These are phyloP conservation scores for Fratercula arctica DNA, from an alignment of 2,797 vertebrate species.

Conservation along the genomic window DNA sequence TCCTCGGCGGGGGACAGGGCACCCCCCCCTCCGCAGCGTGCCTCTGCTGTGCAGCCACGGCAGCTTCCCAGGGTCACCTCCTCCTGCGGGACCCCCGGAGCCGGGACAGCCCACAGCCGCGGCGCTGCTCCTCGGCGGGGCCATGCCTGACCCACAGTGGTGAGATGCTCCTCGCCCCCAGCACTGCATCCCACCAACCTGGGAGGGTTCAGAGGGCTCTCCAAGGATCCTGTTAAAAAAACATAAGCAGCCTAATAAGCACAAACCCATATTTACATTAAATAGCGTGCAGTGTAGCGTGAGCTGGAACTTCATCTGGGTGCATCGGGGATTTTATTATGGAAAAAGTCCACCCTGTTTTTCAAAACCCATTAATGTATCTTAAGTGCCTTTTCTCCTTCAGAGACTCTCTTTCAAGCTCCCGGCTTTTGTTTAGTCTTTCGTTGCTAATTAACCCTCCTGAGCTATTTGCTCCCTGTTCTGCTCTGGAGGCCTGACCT, in stretches of 20 bases:
- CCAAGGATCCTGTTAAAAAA: background rate
- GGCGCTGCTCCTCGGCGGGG: background rate
- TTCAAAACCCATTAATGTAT: background rate
- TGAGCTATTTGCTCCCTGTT: constrained; percentile 13
- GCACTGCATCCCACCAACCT: background rate
- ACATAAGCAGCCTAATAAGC: background rate
- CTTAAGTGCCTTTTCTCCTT: constrained; percentile 15
- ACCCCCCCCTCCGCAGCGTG: background rate
- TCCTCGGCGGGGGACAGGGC: accelerated
- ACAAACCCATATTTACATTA: background rate
- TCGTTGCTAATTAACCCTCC: constrained; percentile 43
- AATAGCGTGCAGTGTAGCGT: background rate
- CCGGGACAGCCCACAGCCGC: accelerated
- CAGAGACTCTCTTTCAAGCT: background rate
- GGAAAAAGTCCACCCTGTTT: background rate
- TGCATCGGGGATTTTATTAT: background rate
- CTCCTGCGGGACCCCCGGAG: accelerated
- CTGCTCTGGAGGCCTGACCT: constrained; percentile 37
- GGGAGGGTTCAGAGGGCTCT: background rate
- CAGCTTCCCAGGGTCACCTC: background rate
- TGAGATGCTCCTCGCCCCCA: background rate
- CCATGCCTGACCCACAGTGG: accelerated
- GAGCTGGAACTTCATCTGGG: background rate
- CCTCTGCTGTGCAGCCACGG: accelerated
- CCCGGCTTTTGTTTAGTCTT: constrained; percentile 6